Base-by-base conservation (phyloP, 1,140 invertebrate species). In the Gonatopus flavifemur region DNA sequence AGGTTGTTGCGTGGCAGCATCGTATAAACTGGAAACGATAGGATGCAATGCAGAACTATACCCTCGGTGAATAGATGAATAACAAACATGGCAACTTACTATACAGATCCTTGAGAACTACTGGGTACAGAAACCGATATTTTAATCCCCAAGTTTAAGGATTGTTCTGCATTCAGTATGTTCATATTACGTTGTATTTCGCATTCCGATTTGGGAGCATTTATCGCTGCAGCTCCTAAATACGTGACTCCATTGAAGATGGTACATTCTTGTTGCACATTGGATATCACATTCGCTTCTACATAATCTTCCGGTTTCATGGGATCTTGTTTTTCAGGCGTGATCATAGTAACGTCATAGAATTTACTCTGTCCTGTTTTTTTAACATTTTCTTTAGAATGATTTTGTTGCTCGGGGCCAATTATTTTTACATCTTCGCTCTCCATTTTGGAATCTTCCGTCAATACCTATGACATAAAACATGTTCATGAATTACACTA, bases 151-250 rank as follows among this genome's bases (percentile, higher is more conserved):
- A 70, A 52, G 47, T 70, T 73, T 43, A 85, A 79, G 3, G 82
- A 78, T 64, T 90, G 86, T 54, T 91, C 85, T 47, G 85, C 86
- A 72, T 93, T 93, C 9, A 99, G 78, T 64, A 94, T 88, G 33
- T 85, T 86, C 88, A 98, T 97, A 67, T 96, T 96, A 31, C 89
- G 82, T 71, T 95, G 93, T 55, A 98, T 96, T 82, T 98, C 96
- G n/a, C 80, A 80, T 78, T 98, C 94, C 39, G 90, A 95, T 71
- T 94, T 89, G 3, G 96, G 94, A 3, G 93, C 91, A 74, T 93
- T 93, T 50, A 98, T 95, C 48, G 87, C 86, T 35, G 94, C 91
- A 9, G 91, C 91, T 24, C 96, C 96, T 48, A 98, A 81, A 79
- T 98, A 98, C 42, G 90, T 93, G 20, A 99, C 91, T 13, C 93